phyloP scores from a whole-genome alignment of 2,797 vertebrate genomes.

The Coluber constrictor region DNA sequence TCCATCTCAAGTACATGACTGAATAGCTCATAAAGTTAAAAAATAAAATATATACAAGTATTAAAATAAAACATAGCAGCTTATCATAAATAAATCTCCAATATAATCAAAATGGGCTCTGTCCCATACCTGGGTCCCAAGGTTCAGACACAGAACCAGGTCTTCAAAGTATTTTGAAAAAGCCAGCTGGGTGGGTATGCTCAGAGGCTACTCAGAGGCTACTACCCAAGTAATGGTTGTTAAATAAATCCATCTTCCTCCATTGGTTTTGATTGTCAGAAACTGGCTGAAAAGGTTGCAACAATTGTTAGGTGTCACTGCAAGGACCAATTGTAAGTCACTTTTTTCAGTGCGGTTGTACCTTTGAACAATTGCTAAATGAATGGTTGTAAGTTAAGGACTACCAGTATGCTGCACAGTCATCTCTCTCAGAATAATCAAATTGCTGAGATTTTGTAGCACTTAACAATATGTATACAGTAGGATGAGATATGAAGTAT shows the following conservation, averaged over 20 bases:
- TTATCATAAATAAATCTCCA: neutral
- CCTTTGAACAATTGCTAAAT: neutral
- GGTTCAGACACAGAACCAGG: neutral
- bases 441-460: neutral
- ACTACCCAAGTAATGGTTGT: neutral
- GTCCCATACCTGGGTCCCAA: neutral
- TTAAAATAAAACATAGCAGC: neutral
- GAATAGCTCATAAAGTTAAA: neutral
- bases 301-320: neutral
- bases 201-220: neutral
- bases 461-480: neutral
- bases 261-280: neutral
- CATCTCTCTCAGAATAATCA: neutral
- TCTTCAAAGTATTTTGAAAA: neutral
- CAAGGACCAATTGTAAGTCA: neutral
- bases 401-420: neutral
- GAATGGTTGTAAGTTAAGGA: neutral
- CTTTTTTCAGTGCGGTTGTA: neutral
- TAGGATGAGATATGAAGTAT: neutral
- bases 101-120: neutral
- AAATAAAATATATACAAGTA: neutral
- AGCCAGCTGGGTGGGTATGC: neutral
- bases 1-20: neutral
- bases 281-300: neutral
- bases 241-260: neutral